Percentiles rank a stretch among this genome's conserved stretches.
Evolutionary conservation across 2,113 vertebrate genomes (phyloP).

Genomic region (Anolis sagrei): DNA sequence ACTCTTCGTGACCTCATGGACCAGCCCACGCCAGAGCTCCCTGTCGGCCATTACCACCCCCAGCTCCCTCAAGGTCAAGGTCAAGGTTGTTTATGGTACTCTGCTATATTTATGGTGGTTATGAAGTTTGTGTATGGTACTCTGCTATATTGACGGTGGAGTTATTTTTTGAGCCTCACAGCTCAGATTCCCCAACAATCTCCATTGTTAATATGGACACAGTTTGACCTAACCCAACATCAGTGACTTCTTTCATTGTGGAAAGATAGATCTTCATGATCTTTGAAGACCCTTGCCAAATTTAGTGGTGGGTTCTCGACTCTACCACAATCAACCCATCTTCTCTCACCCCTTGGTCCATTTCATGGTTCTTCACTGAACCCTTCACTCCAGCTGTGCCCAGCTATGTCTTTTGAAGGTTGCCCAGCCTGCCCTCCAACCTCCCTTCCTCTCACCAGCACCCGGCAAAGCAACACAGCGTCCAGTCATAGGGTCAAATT

Average conservation of each 20-base stretch:
- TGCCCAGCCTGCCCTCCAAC: not conserved
- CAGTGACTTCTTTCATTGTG: not conserved
- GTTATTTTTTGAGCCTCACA: too few species aligned
- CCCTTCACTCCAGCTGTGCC: not conserved
- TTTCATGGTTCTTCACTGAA: not conserved
- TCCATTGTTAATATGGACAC: too few species aligned
- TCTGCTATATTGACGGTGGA: too few species aligned
- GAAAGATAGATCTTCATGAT: not conserved
- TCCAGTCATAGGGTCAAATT: conserved; percentile 77
- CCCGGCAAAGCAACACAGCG: conserved; percentile 67
- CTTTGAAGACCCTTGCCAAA: not conserved
- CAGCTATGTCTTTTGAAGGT: not conserved
- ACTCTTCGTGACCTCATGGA: too few species aligned
- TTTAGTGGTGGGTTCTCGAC: not conserved
- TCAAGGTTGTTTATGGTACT: too few species aligned
- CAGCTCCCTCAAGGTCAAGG: too few species aligned
- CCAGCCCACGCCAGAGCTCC: too few species aligned
- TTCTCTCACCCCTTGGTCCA: not conserved
- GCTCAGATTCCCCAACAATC: too few species aligned
- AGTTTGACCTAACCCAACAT: too few species aligned
- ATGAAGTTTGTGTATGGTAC: too few species aligned
- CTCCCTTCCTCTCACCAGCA: conserved; percentile 62
- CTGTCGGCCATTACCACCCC: too few species aligned
- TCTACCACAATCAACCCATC: not conserved
- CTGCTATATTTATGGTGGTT: too few species aligned